Evolutionary conservation across 2,888 invertebrate genomes (phyloP).

Genomic region (Stomorhina lunata): DNA sequence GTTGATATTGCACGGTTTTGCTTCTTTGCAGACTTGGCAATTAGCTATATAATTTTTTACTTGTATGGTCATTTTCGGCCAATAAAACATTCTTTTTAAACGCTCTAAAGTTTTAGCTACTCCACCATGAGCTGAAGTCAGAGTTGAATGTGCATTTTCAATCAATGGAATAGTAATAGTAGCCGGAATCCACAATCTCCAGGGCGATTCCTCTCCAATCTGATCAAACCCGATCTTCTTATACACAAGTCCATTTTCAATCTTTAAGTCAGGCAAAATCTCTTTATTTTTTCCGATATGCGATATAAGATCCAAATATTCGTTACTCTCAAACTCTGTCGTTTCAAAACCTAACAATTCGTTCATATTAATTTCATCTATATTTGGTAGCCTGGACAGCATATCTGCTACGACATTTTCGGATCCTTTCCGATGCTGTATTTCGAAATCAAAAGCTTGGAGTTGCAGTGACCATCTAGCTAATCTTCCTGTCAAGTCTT

Average conservation of each 20-base stretch:
- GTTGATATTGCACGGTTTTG: not conserved
- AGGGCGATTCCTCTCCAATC: too few species aligned
- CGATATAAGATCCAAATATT: not conserved
- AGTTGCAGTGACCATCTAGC: constrained; percentile 38
- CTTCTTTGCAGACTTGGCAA: not conserved
- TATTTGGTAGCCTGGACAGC: not conserved
- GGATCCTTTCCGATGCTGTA: too few species aligned
- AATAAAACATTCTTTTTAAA: not conserved
- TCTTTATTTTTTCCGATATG: too few species aligned
- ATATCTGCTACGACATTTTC: too few species aligned
- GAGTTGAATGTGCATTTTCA: not conserved
- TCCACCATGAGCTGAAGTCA: not conserved
- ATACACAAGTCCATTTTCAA: too few species aligned
- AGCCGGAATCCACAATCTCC: too few species aligned
- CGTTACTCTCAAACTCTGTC: not conserved
- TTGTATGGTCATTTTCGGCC: not conserved
- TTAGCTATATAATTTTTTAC: not conserved
- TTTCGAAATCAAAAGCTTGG: constrained; percentile 35
- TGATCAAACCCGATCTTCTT: too few species aligned
- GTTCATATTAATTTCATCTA: not conserved
- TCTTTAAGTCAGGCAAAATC: too few species aligned
- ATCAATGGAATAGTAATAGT: too few species aligned
- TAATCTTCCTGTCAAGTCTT: not conserved
- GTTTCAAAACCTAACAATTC: constrained; percentile 1
- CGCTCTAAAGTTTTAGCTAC: not conserved